These are phyloP conservation scores for Leptocoma aspasia DNA, from an alignment of 2,113 vertebrate genomes.

Conservation along the genomic window DNA sequence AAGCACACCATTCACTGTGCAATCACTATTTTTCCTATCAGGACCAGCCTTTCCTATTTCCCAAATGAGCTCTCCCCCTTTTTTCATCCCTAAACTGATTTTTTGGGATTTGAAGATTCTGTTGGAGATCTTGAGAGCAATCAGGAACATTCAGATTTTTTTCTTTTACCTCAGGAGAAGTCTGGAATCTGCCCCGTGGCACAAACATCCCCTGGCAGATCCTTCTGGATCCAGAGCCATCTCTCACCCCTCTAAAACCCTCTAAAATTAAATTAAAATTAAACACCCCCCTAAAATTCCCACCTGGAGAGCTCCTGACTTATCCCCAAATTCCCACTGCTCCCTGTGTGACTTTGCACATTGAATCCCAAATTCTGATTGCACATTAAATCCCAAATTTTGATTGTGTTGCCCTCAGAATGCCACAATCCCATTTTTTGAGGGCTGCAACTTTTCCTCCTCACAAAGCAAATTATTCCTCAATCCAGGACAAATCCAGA, in stretches of 20 bases:
- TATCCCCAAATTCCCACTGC: background rate
- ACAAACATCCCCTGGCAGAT: background rate
- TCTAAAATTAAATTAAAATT: too few relatives aligned
- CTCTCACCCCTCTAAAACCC: background rate
- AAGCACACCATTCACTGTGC: accelerated
- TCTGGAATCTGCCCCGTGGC: background rate
- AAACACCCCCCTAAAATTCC: too few relatives aligned
- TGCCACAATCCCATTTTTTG: background rate
- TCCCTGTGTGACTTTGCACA: too few relatives aligned
- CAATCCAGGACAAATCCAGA: background rate
- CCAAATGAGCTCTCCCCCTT: background rate
- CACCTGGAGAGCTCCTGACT: background rate
- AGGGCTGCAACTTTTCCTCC: background rate
- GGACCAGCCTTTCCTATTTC: background rate
- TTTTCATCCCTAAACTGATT: background rate
- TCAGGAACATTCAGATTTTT: background rate
- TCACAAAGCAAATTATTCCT: background rate
- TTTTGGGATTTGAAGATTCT: background rate
- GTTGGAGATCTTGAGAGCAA: background rate
- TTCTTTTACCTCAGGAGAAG: background rate
- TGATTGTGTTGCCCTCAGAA: background rate
- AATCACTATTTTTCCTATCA: background rate
- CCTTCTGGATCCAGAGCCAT: background rate
- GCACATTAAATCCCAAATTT: background rate
- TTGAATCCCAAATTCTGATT: too few relatives aligned